phyloP scores from a whole-genome alignment of 2,113 vertebrate genomes.

The Rutilus rutilus region DNA sequence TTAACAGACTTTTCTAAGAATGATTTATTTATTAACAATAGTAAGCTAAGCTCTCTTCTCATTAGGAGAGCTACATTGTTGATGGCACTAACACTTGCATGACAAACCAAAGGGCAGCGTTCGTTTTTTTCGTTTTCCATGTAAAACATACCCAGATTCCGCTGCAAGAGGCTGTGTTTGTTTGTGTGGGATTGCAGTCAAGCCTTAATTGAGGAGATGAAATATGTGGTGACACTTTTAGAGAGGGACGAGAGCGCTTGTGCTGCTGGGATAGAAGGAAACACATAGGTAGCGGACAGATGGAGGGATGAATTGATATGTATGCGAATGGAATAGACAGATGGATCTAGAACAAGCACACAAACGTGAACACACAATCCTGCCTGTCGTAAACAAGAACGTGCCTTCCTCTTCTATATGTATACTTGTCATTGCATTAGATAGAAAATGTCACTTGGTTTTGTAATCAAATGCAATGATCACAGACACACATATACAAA shows the following conservation, averaged over 20 bases:
- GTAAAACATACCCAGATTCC: background rate
- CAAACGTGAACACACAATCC: slow-evolving; percentile 19
- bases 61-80: background rate
- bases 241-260: slow-evolving; percentile 37
- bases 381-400: slow-evolving; percentile 5
- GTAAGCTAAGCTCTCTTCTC: background rate
- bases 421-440: background rate
- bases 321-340: slow-evolving; percentile 46
- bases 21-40: background rate
- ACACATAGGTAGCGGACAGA: slow-evolving; percentile 56
- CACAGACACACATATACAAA: background rate
- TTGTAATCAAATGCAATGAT: background rate
- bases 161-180: slow-evolving; percentile 24
- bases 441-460: slow-evolving; percentile 2
- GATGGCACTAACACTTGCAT: background rate
- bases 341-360: slow-evolving; percentile 42
- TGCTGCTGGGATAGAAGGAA: slow-evolving; percentile 31
- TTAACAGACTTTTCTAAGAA: background rate
- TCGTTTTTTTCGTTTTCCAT: background rate
- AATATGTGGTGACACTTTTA: slow-evolving; percentile 46
- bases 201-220: slow-evolving; percentile 36
- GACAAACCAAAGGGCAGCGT: background rate
- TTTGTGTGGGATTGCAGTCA: slow-evolving; percentile 21
- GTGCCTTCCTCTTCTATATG: background rate
- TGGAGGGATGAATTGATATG: slow-evolving; percentile 55